These are phyloP conservation scores for Neolamprologus longior DNA, from an alignment of 2,113 vertebrate species.

Conservation along the genomic window DNA sequence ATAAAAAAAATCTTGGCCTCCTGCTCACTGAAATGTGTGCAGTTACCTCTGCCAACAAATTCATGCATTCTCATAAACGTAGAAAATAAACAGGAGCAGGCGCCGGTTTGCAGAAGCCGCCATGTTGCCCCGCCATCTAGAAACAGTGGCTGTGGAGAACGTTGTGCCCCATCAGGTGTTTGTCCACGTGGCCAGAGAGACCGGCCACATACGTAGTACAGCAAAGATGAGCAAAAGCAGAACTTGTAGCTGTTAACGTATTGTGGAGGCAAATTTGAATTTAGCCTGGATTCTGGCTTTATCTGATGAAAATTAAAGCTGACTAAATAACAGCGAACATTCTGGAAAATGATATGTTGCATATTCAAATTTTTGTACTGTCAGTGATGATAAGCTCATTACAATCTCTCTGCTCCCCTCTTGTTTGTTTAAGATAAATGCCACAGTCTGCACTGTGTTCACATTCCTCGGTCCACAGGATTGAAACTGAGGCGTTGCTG, in stretches of 20 bases:
- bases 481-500: neutral
- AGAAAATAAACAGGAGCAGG: neutral
- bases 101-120: accelerated
- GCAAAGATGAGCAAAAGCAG: neutral
- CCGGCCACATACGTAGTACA: accelerated
- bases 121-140: accelerated
- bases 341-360: neutral
- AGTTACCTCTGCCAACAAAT: neutral
- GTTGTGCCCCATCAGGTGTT: neutral
- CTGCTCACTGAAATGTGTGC: neutral
- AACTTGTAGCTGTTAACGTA: accelerated
- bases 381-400: neutral
- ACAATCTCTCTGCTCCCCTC: neutral
- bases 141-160: neutral
- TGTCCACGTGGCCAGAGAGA: neutral
- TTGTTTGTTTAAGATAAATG: neutral
- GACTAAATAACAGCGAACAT: neutral
- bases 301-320: neutral
- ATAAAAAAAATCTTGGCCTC: neutral
- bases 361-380: neutral
- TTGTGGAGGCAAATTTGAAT: neutral
- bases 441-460: neutral
- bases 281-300: neutral
- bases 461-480: neutral
- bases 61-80: neutral